These are phyloP conservation scores for Spisula subtruncata DNA, from an alignment of 2,888 invertebrate species.

Conservation along the genomic window DNA sequence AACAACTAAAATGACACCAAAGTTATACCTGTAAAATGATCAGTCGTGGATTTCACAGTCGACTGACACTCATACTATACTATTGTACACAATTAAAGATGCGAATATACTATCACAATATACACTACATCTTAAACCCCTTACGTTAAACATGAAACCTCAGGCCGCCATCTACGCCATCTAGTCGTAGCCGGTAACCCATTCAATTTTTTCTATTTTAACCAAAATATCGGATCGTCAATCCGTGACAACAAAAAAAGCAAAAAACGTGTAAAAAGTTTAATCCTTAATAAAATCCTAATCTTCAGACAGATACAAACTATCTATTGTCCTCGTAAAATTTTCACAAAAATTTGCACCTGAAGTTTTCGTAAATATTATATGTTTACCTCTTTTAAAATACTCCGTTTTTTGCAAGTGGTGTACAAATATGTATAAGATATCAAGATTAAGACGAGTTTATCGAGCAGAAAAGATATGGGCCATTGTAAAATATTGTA, in stretches of 20 bases:
- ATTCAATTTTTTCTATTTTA: conserved; percentile 49
- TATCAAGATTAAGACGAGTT: not conserved
- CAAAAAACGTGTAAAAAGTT: conserved; percentile 41
- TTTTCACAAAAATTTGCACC: conserved; percentile 26
- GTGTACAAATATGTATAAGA: conserved; percentile 2
- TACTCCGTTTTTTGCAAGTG: not conserved
- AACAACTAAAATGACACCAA: conserved; percentile 26
- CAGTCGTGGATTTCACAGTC: conserved; percentile 48
- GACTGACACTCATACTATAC: conserved; percentile 43
- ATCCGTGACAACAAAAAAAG: conserved; percentile 43
- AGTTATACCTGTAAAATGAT: conserved; percentile 48
- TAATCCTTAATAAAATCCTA: conserved; percentile 48
- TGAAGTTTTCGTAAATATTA: conserved; percentile 16
- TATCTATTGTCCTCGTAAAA: conserved; percentile 11
- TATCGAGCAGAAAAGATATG: not conserved
- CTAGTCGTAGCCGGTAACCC: conserved; percentile 36
- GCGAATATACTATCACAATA: conserved; percentile 51
- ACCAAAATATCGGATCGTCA: conserved; percentile 36
- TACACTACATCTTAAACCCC: conserved; percentile 40
- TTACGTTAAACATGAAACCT: conserved; percentile 30
- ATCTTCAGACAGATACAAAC: not conserved
- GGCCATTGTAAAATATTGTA: too few relatives aligned
- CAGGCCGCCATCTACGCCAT: not conserved
- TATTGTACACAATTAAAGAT: conserved; percentile 54
- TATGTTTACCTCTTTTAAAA: not conserved